phyloP scores from a whole-genome alignment of 1,140 invertebrate species.

The Hermetia illucens region DNA sequence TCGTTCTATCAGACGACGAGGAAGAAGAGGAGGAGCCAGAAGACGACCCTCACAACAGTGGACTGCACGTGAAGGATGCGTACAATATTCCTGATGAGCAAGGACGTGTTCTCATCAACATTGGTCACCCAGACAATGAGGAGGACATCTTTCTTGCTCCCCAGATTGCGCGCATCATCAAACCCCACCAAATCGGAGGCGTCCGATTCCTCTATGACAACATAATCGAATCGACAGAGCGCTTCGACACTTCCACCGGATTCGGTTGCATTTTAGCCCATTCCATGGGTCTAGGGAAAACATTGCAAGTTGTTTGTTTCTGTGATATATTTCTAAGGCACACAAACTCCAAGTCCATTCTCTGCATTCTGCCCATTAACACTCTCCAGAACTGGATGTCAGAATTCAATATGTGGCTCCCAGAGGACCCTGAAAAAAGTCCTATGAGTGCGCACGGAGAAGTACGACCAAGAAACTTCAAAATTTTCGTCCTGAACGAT shows the following conservation, averaged over 20 bases:
- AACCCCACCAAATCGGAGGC: constrained; percentile 96
- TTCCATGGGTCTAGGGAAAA: constrained; percentile 99
- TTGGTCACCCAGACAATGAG: constrained; percentile 87
- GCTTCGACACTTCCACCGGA: constrained; percentile 77
- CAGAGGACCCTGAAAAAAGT: constrained; percentile 38
- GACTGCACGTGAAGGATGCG: constrained; percentile 78
- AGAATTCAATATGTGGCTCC: constrained; percentile 96
- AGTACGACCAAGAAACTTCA: constrained; percentile 64
- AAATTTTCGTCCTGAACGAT: constrained; percentile 84
- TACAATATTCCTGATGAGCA: constrained; percentile 85
- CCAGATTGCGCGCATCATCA: constrained; percentile 83
- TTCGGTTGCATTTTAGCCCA: constrained; percentile 98
- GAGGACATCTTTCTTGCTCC: constrained; percentile 87
- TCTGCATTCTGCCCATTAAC: constrained; percentile 98
- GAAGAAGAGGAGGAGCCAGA: constrained; percentile 38
- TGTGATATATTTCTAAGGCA: constrained; percentile 89
- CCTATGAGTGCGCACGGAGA: constrained; percentile 41
- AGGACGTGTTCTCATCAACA: constrained; percentile 86
- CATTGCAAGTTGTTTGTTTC: constrained; percentile 91
- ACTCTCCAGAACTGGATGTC: constrained; percentile 97
- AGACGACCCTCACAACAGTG: constrained; percentile 49
- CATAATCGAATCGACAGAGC: constrained; percentile 79
- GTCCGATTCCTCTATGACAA: constrained; percentile 94
- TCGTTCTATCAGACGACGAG: constrained; percentile 50
- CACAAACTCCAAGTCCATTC: constrained; percentile 73